phyloP scores from a whole-genome alignment of 2,888 invertebrate genomes.

The Cosmia trapezina region DNA sequence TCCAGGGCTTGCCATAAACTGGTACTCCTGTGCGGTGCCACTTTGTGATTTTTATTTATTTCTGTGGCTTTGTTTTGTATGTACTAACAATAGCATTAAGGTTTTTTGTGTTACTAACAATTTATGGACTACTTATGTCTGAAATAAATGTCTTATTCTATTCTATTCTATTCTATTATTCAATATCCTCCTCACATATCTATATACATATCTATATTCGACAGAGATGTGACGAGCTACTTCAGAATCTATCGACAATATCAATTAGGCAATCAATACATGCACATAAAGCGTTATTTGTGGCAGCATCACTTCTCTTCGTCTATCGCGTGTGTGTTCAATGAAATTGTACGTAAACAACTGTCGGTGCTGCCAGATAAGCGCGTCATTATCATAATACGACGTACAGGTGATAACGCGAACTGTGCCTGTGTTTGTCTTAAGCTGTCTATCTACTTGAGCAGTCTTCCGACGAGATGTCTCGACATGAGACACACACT shows the following conservation, averaged over 20 bases:
- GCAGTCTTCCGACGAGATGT: background rate
- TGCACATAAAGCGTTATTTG: constrained; percentile 33
- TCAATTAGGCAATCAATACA: constrained; percentile 43
- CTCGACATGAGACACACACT: background rate
- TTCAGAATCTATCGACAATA: constrained; percentile 18
- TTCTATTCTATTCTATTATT: too few relatives aligned
- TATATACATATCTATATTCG: background rate
- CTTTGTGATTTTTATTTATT: too few relatives aligned
- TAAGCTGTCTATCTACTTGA: constrained; percentile 13
- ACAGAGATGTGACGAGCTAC: background rate
- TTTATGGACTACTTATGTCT: too few relatives aligned
- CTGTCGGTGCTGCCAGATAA: constrained; percentile 58
- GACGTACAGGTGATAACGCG: constrained; percentile 35
- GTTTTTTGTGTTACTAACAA: too few relatives aligned
- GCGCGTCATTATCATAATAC: constrained; percentile 61
- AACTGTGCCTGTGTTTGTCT: background rate
- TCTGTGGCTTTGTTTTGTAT: too few relatives aligned
- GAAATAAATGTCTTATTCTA: too few relatives aligned
- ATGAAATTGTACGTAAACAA: constrained; percentile 66
- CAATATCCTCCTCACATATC: background rate
- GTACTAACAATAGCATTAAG: too few relatives aligned
- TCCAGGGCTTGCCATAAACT: too few relatives aligned
- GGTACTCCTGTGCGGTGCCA: too few relatives aligned
- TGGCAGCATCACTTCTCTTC: constrained; percentile 13
- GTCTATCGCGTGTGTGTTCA: constrained; percentile 55